Evolutionary conservation across 2,888 invertebrate genomes (phyloP).

Genomic region (Buathra laborator): DNA sequence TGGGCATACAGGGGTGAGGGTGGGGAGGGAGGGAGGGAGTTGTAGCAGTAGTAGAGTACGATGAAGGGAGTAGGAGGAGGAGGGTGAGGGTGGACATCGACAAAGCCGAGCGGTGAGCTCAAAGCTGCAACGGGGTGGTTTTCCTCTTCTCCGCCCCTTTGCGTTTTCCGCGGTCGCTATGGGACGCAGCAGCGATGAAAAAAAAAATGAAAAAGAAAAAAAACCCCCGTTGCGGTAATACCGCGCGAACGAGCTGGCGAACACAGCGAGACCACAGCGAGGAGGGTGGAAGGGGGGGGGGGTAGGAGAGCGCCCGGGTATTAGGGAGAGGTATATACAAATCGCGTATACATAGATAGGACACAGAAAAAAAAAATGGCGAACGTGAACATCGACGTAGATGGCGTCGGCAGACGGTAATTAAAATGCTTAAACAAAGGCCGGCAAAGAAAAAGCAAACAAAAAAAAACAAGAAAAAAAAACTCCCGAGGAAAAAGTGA

Average conservation of each 20-base stretch:
- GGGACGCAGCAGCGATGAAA: slow-evolving; percentile 44
- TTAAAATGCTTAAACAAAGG: slow-evolving; percentile 60
- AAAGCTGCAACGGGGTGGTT: slow-evolving; percentile 75
- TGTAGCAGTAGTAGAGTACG: slow-evolving; percentile 16
- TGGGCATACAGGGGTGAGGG: slow-evolving; percentile 42
- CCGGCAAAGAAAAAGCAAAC: neutral
- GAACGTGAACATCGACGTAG: slow-evolving; percentile 38
- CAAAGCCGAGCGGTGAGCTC: slow-evolving; percentile 82
- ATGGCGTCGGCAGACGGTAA: slow-evolving; percentile 52
- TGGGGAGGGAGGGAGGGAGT: slow-evolving; percentile 36
- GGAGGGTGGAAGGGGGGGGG: neutral
- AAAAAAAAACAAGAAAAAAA: neutral
- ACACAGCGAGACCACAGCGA: slow-evolving; percentile 16
- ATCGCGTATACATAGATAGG: slow-evolving; percentile 42
- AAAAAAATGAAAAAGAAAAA: slow-evolving; percentile 30
- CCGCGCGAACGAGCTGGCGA: slow-evolving; percentile 30
- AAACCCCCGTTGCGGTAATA: slow-evolving; percentile 49
- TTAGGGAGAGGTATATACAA: slow-evolving; percentile 48
- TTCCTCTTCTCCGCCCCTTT: slow-evolving; percentile 52
- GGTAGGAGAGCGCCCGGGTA: slow-evolving; percentile 21
- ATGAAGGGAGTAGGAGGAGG: slow-evolving; percentile 26
- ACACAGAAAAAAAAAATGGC: slow-evolving; percentile 26
- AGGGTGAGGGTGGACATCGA: slow-evolving; percentile 73
- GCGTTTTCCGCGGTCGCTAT: slow-evolving; percentile 37
- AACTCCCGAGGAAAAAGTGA: neutral